These are phyloP conservation scores for Heliconius hortense DNA, from an alignment of 2,888 invertebrate genomes.

Conservation along the genomic window DNA sequence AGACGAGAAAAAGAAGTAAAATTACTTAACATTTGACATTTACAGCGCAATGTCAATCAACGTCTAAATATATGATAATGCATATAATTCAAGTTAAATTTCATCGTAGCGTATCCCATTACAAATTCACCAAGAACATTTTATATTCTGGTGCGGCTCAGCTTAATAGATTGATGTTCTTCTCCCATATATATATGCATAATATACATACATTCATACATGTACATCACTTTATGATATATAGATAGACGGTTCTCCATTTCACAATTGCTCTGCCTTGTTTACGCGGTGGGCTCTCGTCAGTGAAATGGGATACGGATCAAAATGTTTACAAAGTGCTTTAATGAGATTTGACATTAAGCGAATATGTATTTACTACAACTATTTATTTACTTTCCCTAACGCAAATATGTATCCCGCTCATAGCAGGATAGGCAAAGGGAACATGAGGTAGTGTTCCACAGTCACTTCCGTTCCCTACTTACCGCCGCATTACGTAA, in stretches of 20 bases:
- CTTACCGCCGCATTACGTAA: too few species aligned
- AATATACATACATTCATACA: neutral
- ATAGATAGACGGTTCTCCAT: neutral
- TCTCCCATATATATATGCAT: neutral
- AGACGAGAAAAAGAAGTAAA: neutral
- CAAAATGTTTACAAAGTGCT: constrained; percentile 49
- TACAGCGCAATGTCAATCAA: neutral
- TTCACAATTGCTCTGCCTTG: constrained; percentile 50
- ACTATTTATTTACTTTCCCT: neutral
- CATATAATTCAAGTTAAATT: neutral
- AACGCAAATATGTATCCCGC: neutral
- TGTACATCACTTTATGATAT: neutral
- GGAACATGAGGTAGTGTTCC: too few species aligned
- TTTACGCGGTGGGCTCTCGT: constrained; percentile 50
- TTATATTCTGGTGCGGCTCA: constrained; percentile 27
- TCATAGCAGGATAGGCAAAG: too few species aligned
- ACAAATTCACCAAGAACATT: constrained; percentile 21
- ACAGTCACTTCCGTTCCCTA: too few species aligned
- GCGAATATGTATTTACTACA: neutral
- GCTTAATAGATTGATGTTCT: constrained; percentile 37
- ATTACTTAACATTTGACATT: neutral
- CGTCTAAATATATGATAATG: neutral
- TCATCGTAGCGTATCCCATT: neutral
- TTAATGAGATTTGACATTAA: constrained; percentile 46
- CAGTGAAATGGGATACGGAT: constrained; percentile 47